Conservation (phyloP, 2,113 vertebrate species). For the Talpa occidentalis region DNA sequence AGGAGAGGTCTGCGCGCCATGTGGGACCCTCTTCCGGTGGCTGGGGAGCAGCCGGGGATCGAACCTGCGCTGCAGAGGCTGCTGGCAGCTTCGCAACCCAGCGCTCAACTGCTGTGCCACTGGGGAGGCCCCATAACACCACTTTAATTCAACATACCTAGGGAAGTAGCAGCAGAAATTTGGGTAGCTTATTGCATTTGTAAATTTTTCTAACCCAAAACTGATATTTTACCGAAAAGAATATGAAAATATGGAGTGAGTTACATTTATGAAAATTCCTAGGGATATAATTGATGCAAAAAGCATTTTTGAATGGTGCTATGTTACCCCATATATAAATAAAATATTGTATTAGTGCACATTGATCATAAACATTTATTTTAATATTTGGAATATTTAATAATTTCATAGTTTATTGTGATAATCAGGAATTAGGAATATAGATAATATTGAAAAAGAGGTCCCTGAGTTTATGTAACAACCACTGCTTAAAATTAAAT, state of each 20-base stretch:
- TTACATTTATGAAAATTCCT: constrained; percentile 25
- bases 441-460: constrained; percentile 57
- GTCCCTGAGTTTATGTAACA: constrained; percentile 35
- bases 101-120: no score
- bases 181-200: neutral
- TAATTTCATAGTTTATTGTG: constrained; percentile 60
- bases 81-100: no score
- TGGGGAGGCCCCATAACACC: no score
- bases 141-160: neutral
- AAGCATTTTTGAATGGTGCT: neutral
- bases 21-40: no score
- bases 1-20: no score
- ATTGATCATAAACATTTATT: constrained; percentile 53
- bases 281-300: neutral
- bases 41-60: no score
- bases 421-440: constrained; percentile 63
- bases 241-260: constrained; percentile 37
- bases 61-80: no score
- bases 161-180: neutral
- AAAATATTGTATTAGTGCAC: constrained; percentile 35
- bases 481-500: constrained; percentile 63
- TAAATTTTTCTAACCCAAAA: neutral
- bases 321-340: constrained; percentile 33
- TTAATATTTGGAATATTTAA: constrained; percentile 52
- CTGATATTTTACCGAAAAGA: neutral